Base-by-base conservation (phyloP, 2,797 vertebrate species). In the Scarus forsteni region DNA sequence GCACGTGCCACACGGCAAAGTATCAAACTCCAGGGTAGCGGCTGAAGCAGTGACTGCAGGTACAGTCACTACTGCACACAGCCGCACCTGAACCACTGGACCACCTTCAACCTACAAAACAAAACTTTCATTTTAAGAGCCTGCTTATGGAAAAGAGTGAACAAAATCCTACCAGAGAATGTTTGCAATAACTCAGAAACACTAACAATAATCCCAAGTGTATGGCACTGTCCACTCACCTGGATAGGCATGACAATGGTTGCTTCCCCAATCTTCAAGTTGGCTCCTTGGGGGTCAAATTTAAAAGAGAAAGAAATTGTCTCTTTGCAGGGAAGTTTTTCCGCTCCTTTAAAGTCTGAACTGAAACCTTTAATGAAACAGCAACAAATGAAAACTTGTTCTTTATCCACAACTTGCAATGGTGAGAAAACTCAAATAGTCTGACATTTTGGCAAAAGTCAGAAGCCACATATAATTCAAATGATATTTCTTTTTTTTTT, bases 291-390 rank as follows among this genome's bases (percentile, higher is more conserved):
- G 0, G 95, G 88, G 78, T 96, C 92, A 51, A 96, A 97, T 67
- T 80, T 86, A 59, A 98, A 88, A 52, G 92, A 90, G 4, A 98
- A 96, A 0, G 60, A 90, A 60, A 93, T 88, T 0, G 91, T 95
- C 84, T 93, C 84, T 0, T 87, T 90, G 52, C 70, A 90, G 0
- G 93, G 94, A 34, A 99, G 90, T 77, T 93, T 92, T 73, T 92
- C 93, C 66, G 95, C 91, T 0, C 76, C 90, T 52, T 96, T 90
- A 80, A 96, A 83, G 40, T 95, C 92, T 42, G 89, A 79, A 3
- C 80, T 94, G 84, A 99, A 99, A 77, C 96, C 97, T 99, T 64
- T 19, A 5, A 66, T 52, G 5, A n/a, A n/a, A n/a, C n/a, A n/a
- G n/a, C n/a, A 68, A 61, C 34, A 75, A 7, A 35, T 1, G 10